These are phyloP conservation scores for Gymnarchus niloticus DNA, from an alignment of 2,113 vertebrate genomes.

Conservation along the genomic window DNA sequence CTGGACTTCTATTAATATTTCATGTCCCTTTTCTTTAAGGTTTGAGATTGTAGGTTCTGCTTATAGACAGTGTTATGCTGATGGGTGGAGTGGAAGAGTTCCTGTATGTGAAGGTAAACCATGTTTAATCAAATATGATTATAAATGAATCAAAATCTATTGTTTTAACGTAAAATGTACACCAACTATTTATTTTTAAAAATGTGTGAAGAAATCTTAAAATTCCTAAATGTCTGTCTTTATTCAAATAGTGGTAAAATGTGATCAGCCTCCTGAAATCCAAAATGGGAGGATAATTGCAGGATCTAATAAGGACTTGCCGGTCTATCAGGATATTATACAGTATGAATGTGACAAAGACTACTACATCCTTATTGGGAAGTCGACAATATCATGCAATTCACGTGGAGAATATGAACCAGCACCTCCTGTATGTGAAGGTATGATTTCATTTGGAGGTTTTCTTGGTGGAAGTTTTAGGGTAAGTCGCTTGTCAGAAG, in stretches of 20 bases:
- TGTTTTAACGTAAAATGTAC: background rate
- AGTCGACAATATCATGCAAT: background rate
- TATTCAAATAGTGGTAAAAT: background rate
- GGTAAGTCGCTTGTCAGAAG: no score
- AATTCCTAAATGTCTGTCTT: background rate
- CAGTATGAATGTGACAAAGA: background rate
- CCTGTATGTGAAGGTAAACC: background rate
- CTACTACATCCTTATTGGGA: slow-evolving; percentile 3
- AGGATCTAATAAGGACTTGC: background rate
- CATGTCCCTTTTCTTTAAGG: background rate
- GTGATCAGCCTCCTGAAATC: background rate
- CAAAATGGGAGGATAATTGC: background rate
- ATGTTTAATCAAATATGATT: background rate
- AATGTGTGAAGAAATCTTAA: no score
- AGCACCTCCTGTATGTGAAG: no score
- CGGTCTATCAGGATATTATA: background rate
- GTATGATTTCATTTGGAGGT: background rate
- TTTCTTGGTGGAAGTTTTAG: no score
- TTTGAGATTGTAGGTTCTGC: background rate
- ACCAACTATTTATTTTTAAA: no score
- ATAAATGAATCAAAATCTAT: background rate
- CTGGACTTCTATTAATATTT: background rate
- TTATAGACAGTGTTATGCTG: background rate
- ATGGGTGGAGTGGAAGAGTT: background rate
- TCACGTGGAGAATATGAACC: no score